phyloP scores from a whole-genome alignment of 2,113 vertebrate species.

The Stomatorhinus ivindoensis region DNA sequence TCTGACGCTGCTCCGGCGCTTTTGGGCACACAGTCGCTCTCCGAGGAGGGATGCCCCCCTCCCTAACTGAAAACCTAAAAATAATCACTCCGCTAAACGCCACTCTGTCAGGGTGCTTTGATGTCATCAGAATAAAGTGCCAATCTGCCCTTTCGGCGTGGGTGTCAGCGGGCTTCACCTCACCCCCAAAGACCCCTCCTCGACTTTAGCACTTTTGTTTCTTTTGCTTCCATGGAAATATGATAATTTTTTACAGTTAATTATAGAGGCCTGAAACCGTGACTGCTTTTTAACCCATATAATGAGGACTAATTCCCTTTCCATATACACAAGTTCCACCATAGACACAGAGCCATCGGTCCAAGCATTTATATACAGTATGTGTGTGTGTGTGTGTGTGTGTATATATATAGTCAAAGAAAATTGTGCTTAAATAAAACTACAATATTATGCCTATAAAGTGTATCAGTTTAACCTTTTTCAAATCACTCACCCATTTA shows the following conservation, averaged over 20 bases:
- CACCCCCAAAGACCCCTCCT: neutral
- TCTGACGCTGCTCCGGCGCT: neutral
- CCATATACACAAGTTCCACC: neutral
- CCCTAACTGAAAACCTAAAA: slow-evolving; percentile 54
- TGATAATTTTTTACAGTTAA: neutral
- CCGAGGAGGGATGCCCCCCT: slow-evolving; percentile 38
- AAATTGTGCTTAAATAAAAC: too few species aligned
- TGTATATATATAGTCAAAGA: too few species aligned
- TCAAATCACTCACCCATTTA: too few species aligned
- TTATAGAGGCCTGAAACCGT: neutral
- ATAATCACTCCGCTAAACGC: slow-evolving; percentile 7
- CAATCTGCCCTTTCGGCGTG: slow-evolving; percentile 26
- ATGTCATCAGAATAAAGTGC: slow-evolving; percentile 53
- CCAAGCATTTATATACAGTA: too few species aligned
- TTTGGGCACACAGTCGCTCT: slow-evolving; percentile 21
- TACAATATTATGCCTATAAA: too few species aligned
- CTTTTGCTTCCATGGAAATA: neutral
- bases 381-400: too few species aligned
- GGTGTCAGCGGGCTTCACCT: neutral
- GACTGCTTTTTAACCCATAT: neutral
- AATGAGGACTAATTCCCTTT: neutral
- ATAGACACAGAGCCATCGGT: too few species aligned
- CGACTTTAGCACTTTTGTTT: neutral
- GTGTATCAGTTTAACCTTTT: too few species aligned
- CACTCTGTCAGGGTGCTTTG: slow-evolving; percentile 24